Conservation (phyloP, 2,113 vertebrate genomes). For the Muscicapa adusta region DNA sequence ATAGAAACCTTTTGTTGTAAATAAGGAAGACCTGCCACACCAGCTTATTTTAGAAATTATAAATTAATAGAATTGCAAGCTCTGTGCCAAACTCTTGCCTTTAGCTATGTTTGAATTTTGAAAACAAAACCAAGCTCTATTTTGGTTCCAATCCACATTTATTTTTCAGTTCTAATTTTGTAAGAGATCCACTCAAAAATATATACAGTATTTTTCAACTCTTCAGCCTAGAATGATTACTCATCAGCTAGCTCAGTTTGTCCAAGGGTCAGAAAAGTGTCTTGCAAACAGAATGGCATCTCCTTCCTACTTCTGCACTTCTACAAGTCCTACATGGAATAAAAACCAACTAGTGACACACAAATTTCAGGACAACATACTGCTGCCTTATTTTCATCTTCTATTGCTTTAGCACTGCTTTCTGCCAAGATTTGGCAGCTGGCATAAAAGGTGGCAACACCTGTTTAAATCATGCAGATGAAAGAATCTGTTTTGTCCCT, state of each 20-base stretch:
- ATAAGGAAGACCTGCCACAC: background rate
- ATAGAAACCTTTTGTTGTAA: background rate
- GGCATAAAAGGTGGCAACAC: conserved; percentile 52
- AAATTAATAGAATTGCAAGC: background rate
- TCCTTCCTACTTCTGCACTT: background rate
- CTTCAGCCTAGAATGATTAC: background rate
- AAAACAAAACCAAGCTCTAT: background rate
- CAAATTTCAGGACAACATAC: background rate
- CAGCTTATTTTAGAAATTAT: background rate
- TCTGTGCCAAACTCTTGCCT: background rate
- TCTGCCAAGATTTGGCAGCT: conserved; percentile 52
- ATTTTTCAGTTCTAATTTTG: background rate
- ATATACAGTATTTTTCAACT: background rate
- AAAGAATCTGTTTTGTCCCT: conserved; percentile 30
- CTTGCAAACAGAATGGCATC: background rate
- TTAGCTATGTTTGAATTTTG: background rate
- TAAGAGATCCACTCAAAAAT: background rate
- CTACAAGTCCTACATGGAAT: background rate
- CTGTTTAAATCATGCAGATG: conserved; percentile 61
- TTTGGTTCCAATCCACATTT: background rate
- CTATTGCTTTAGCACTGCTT: background rate
- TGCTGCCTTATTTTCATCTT: background rate
- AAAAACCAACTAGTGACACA: background rate
- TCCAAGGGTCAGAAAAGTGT: background rate
- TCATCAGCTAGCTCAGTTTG: background rate